These are phyloP conservation scores for Meandrina meandrites DNA, from an alignment of 92 coral and sea anemone species.

Conservation along the genomic window DNA sequence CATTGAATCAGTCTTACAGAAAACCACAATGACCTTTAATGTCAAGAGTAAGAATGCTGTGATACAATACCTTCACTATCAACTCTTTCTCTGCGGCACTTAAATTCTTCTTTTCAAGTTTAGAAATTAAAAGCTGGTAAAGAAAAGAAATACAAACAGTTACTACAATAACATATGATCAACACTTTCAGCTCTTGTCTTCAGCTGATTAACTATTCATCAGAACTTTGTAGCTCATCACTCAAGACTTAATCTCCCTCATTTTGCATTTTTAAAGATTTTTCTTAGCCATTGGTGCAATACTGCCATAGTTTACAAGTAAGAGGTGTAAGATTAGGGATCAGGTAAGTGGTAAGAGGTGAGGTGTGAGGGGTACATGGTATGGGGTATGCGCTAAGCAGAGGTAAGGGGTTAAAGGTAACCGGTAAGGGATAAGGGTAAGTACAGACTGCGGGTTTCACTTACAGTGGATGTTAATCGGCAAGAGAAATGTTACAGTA, in stretches of 20 bases:
- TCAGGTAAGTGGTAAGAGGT: neutral
- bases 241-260: no score
- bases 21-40: neutral
- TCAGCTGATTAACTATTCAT: neutral
- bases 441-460: neutral
- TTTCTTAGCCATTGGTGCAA: no score
- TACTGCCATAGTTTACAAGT: no score
- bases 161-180: neutral
- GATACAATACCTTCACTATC: constrained; percentile 80
- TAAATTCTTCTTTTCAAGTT: constrained; percentile 93
- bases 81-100: constrained; percentile 77
- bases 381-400: neutral
- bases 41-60: neutral
- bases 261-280: no score
- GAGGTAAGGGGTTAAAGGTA: neutral
- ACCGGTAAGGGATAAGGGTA: neutral
- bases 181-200: neutral
- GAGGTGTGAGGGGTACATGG: neutral
- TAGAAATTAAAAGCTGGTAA: constrained; percentile 85
- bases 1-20: neutral
- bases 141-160: neutral
- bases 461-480: neutral
- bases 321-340: neutral
- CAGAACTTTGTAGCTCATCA: neutral
- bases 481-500: neutral